phyloP scores from a whole-genome alignment of 2,113 vertebrate species.

The Cairina moschata region DNA sequence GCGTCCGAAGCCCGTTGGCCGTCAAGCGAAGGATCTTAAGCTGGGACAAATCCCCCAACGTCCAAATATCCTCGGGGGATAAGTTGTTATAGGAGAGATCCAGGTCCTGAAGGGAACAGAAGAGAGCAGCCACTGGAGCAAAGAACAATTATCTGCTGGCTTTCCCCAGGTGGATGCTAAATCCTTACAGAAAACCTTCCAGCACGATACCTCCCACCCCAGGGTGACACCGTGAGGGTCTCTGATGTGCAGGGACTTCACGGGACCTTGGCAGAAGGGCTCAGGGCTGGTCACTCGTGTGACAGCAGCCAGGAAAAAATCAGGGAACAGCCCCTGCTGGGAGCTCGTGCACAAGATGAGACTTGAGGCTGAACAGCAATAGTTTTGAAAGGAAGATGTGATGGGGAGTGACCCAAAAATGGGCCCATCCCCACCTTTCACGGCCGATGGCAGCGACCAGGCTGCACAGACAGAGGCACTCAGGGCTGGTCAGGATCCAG shows the following conservation, averaged over 20 bases:
- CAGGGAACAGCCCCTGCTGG: background rate
- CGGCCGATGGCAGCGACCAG: background rate
- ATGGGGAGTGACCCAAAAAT: background rate
- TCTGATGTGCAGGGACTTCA: background rate
- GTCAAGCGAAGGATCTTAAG: constrained; percentile 85
- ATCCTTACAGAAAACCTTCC: background rate
- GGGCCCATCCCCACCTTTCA: background rate
- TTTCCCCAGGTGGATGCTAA: background rate
- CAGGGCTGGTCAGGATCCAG: background rate
- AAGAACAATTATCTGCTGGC: background rate
- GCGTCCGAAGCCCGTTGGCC: constrained; percentile 80
- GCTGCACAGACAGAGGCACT: background rate
- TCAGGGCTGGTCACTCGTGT: background rate
- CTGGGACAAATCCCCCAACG: constrained; percentile 75
- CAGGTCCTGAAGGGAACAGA: constrained; percentile 74
- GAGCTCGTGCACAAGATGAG: background rate
- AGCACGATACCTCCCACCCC: background rate
- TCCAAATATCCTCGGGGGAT: constrained; percentile 71
- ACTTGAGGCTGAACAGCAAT: background rate
- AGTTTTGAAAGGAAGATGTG: background rate
- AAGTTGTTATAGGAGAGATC: constrained; percentile 88
- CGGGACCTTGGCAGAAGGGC: background rate
- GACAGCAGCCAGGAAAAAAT: background rate
- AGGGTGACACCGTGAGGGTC: background rate
- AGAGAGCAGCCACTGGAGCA: background rate